These are phyloP conservation scores for Panthera leo DNA, from an alignment of 2,113 vertebrate genomes.

Conservation along the genomic window DNA sequence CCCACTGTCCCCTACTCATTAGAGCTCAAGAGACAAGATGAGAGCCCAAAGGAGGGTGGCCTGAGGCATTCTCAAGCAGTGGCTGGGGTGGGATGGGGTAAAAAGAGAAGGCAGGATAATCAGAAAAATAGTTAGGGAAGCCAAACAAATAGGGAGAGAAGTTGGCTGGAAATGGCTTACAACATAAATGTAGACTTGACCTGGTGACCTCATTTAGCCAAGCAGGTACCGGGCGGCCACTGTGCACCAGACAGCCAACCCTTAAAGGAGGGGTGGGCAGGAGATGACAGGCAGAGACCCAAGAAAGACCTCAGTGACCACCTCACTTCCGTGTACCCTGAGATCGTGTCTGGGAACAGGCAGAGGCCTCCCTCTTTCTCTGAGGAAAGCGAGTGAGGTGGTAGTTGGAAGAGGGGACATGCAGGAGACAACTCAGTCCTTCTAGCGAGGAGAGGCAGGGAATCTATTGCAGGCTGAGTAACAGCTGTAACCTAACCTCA, in stretches of 20 bases:
- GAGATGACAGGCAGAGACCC: not conserved
- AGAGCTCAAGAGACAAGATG: not conserved
- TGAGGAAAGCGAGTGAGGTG: not conserved
- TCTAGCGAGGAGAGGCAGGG: not conserved
- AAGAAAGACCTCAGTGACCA: not conserved
- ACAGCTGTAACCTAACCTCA: not conserved
- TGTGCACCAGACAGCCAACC: accelerated
- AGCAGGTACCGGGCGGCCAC: accelerated
- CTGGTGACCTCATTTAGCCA: not conserved
- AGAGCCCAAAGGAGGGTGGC: not conserved
- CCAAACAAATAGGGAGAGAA: not conserved
- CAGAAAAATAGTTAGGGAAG: not conserved
- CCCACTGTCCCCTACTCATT: not conserved
- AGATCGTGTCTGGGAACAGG: not conserved
- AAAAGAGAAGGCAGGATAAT: not conserved
- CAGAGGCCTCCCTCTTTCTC: not conserved
- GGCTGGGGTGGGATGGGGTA: not conserved
- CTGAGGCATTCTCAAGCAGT: not conserved
- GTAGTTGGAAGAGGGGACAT: not conserved
- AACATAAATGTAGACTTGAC: not conserved
- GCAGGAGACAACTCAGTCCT: not conserved
- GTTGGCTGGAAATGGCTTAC: not conserved
- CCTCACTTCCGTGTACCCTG: not conserved
- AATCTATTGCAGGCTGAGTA: not conserved
- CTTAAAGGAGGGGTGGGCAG: not conserved